Base-by-base conservation (phyloP, 2,113 vertebrate genomes). In the Tetraodon nigroviridis region DNA sequence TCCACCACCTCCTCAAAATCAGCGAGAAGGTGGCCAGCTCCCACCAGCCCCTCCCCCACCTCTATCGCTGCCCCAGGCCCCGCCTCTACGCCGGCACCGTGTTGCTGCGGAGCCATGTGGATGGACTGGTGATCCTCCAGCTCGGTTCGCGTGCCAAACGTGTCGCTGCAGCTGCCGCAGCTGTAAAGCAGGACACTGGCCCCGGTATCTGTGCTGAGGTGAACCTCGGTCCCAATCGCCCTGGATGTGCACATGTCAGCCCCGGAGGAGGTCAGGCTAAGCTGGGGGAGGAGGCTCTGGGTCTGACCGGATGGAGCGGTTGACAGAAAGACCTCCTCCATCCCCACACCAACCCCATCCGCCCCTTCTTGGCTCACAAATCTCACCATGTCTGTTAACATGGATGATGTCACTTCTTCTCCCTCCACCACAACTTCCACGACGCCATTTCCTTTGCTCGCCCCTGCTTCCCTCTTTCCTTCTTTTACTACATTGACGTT, bases 1-100 rank as follows among this genome's bases (percentile, higher is more conserved):
- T 91, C 91, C 58, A 92, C 91, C 55, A 92, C 91, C 69, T 92
- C 91, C 69, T 92, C 91, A 63, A 92, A 91, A 69, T 90, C 90
- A 7, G 90, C 89, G 70, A 92, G 74, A 57, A 92, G 78, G 67
- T 91, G 91, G 19, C 89, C 87, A 14, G 87, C 84, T 55, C 89
- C 89, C 24, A 90, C 87, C 27, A 91, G 81, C 11, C 87, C 85
- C n/a, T 88, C 87, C 3, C 74, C 86, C 15, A 85, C 86, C 60
- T 86, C 83, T 55, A 89, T 87, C 17, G 72, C 82, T 7, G 61
- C 57, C 5, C 80, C 87, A 0, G 78, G 47, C 16, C 56, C 75
- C 0, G 60, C 71, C 47, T 65, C 86, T 11, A 64, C 76, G 15
- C 44, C 41, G 4, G 74, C 56, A 17, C 62, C 64, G 6, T 63